Evolutionary conservation across 2,113 vertebrate species (phyloP).

Genomic region (Melozone crissalis): DNA sequence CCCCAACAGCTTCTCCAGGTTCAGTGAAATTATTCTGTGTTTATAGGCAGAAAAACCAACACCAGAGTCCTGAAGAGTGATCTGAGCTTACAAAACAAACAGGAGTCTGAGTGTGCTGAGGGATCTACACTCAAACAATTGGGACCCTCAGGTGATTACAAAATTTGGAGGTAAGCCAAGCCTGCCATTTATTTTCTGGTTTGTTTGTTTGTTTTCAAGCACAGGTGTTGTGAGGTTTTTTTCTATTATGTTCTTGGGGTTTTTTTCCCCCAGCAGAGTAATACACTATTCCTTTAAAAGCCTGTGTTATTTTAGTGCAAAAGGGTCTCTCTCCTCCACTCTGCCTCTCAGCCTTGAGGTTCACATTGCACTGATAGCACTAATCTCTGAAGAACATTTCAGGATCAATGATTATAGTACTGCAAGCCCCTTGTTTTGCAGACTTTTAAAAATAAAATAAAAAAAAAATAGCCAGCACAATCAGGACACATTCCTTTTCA

Average conservation of each 20-base stretch:
- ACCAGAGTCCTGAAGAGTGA: not conserved
- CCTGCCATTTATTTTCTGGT: not conserved
- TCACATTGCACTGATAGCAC: conserved; percentile 72
- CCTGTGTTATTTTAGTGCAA: conserved; percentile 45
- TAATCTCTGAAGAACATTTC: conserved; percentile 76
- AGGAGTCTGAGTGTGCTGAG: not conserved
- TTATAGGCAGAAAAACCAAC: conserved; percentile 1
- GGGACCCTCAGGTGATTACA: not conserved
- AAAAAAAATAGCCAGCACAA: conserved; percentile 69
- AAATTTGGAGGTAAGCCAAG: not conserved
- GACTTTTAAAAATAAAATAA: conserved; percentile 77
- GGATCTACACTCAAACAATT: not conserved
- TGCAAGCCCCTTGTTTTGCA: conserved; percentile 80
- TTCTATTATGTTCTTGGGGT: not conserved
- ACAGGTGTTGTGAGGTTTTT: not conserved
- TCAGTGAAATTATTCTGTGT: not conserved
- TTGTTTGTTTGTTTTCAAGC: conserved; percentile 22
- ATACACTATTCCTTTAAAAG: conserved; percentile 43
- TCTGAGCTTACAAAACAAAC: conserved; percentile 25
- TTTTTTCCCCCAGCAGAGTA: not conserved
- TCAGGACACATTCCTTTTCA: conserved; percentile 87
- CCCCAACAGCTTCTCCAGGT: not conserved
- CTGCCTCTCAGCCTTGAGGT: conserved; percentile 60
- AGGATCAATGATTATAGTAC: conserved; percentile 83
- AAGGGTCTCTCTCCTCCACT: conserved; percentile 47